Conservation (phyloP, 2,888 invertebrate genomes). For the Maniola hyperantus region DNA sequence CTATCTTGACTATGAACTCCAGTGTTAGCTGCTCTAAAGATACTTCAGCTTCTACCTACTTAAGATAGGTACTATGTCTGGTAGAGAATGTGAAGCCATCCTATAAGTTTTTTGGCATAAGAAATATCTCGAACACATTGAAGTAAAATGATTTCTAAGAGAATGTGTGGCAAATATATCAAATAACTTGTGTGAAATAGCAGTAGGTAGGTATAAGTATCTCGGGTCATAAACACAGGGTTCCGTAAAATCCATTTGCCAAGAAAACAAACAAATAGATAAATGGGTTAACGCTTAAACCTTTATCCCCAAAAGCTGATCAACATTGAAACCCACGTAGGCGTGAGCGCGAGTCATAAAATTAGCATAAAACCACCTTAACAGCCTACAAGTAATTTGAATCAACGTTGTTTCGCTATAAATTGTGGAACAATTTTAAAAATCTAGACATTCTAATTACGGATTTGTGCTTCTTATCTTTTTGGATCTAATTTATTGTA, state of each 20-base stretch:
- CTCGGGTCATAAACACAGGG: slow-evolving; percentile 1
- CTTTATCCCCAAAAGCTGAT: slow-evolving; percentile 26
- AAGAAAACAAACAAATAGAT: slow-evolving; percentile 16
- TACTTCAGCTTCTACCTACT: no score
- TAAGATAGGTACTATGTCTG: no score
- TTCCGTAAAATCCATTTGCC: slow-evolving; percentile 10
- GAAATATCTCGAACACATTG: no score
- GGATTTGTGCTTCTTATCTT: no score
- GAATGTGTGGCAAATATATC: background rate
- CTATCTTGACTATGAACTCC: no score
- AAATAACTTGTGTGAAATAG: background rate
- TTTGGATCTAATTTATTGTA: no score
- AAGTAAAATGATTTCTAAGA: no score
- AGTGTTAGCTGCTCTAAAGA: no score
- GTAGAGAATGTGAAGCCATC: no score
- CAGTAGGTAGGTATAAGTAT: background rate
- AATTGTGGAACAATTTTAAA: background rate
- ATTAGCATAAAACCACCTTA: slow-evolving; percentile 40
- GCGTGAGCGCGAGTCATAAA: slow-evolving; percentile 34
- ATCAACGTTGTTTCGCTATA: slow-evolving; percentile 25
- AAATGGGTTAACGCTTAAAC: slow-evolving; percentile 19
- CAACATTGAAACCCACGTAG: slow-evolving; percentile 26
- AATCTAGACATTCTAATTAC: background rate
- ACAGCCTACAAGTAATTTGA: slow-evolving; percentile 35
- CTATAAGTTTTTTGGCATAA: no score